Conservation (phyloP, 1,140 invertebrate genomes). For the Eupristina koningsbergeri region DNA sequence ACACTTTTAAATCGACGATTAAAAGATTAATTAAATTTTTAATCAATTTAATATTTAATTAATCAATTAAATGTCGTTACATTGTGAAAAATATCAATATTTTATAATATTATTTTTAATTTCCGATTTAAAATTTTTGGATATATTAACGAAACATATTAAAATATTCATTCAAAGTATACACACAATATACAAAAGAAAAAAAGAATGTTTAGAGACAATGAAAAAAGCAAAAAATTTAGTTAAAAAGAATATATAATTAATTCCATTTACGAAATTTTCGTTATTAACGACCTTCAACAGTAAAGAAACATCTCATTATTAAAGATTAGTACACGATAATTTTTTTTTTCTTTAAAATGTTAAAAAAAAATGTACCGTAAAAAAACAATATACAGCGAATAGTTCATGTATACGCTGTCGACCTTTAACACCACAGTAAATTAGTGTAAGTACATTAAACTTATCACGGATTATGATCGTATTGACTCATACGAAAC, state of each 20-base stretch:
- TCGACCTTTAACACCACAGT: neutral
- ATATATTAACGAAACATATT: no score
- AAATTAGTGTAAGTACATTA: neutral
- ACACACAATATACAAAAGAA: neutral
- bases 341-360: neutral
- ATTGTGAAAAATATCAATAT: no score
- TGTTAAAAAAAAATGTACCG: neutral
- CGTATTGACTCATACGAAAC: neutral
- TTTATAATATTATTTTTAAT: no score
- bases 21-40: no score
- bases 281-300: neutral
- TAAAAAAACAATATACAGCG: neutral
- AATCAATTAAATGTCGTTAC: no score
- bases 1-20: no score
- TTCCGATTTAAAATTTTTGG: no score
- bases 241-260: constrained; percentile 9
- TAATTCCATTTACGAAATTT: neutral
- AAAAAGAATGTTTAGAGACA: neutral
- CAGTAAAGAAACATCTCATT: neutral
- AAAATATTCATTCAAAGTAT: no score
- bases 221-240: neutral
- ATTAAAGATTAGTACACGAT: neutral
- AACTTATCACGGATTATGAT: neutral
- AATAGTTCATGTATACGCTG: neutral
- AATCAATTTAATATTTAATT: no score